A percentile compares a stretch with the other conserved stretches of the same genome.
Conservation (phyloP, 2,888 invertebrate genomes). For the Platynereis dumerilii region DNA sequence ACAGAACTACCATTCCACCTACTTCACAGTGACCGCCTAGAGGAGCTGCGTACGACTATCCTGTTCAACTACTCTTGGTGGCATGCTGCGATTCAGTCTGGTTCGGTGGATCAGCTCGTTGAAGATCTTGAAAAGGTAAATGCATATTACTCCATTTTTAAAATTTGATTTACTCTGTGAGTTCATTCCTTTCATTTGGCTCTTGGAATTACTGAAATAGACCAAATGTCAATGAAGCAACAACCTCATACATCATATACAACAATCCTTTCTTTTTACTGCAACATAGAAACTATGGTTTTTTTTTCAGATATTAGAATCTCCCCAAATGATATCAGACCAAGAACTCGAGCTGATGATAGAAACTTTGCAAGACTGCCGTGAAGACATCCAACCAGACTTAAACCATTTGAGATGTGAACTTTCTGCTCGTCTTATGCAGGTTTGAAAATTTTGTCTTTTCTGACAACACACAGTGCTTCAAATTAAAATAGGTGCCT, state of each 20-base stretch:
- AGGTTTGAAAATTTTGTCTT: too few relatives aligned
- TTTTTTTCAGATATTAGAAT: background rate
- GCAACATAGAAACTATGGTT: too few relatives aligned
- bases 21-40: background rate
- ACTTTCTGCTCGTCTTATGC: background rate
- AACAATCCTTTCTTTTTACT: too few relatives aligned
- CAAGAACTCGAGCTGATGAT: background rate
- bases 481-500: too few relatives aligned
- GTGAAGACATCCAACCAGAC: background rate
- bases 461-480: too few relatives aligned
- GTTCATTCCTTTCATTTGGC: too few relatives aligned
- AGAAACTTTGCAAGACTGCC: background rate
- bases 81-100: background rate
- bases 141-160: too few relatives aligned
- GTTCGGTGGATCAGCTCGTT: background rate
- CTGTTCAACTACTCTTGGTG: conserved; percentile 3
- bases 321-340: background rate
- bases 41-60: background rate
- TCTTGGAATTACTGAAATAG: too few relatives aligned
- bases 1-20: background rate
- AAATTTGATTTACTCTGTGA: too few relatives aligned
- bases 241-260: too few relatives aligned
- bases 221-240: too few relatives aligned
- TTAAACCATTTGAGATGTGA: background rate
- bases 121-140: conserved; percentile 2